Evolutionary conservation across 2,113 vertebrate genomes (phyloP), one percentile per base, ranked within the genome.

Genomic region (Silurus asotus): DNA sequence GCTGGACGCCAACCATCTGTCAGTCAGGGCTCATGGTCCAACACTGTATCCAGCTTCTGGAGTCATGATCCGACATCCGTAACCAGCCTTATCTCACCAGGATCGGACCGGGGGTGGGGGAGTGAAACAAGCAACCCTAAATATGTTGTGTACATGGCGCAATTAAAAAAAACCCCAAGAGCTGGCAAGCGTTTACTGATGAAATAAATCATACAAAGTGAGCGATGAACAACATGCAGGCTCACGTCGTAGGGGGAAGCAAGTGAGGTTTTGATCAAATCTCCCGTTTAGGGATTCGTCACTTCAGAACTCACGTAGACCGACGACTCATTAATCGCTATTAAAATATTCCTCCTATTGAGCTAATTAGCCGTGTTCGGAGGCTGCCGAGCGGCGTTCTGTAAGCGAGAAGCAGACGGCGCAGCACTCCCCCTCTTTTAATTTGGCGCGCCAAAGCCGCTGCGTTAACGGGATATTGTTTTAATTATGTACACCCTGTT

Each of bases 401-500:
- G 62, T 19, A 75, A 82, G 78, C 25, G 81, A 28, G 83, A 83
- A 88, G 86, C 90, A 91, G 89, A 88, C 81, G 84, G 82, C 13
- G 5, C 55, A 86, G 80, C 86, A 86, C 88, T 81, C 91, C 93
- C 90, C 51, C 88, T 83, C 91, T 91, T 92, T 82, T 93, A 90
- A 94, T 94, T 93, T 91, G 88, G 84, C 90, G 93, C 88, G 92
- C 89, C 87, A 92, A 94, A 94, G 92, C 20, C 92, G 86, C 89
- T 88, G 87, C 91, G 86, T 93, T 88, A 93, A 94, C 93, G 91
- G 89, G 88, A 89, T 83, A 91, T 89, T 87, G 90, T 93, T 91
- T 93, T 95, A 95, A 96, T 92, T 94, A 93, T 91, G 89, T 84
- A 87, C 83, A 90, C 79, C 86, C 89, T 84, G 64, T 74, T 87